phyloP scores from a whole-genome alignment of 2,797 vertebrate genomes.

The Danio choprae region DNA sequence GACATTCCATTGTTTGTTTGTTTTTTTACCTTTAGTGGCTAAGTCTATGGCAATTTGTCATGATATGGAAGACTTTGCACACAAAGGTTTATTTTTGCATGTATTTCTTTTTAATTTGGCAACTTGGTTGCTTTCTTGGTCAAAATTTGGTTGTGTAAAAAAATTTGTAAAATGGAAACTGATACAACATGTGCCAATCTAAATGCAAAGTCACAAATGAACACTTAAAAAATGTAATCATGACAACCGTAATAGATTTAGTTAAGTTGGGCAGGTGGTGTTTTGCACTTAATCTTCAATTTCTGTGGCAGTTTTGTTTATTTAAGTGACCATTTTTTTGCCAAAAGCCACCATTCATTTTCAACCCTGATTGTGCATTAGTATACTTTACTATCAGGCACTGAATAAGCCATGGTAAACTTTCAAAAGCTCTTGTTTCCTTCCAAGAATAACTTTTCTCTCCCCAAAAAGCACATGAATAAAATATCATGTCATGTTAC shows the following conservation, averaged over 20 bases:
- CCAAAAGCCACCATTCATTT: neutral
- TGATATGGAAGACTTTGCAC: neutral
- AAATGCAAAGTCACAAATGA: too few species aligned
- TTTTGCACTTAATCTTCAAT: too few species aligned
- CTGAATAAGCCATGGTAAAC: conserved; percentile 20
- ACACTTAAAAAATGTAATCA: too few species aligned
- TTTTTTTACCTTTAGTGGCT: neutral
- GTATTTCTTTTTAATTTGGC: neutral
- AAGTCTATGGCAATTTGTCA: neutral
- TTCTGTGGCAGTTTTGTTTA: too few species aligned
- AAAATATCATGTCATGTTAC: conserved; percentile 52
- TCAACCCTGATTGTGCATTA: neutral
- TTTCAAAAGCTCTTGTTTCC: neutral
- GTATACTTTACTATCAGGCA: conserved; percentile 9
- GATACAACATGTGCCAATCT: too few species aligned
- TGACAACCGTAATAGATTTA: too few species aligned
- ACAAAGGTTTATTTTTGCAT: neutral
- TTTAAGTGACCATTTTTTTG: too few species aligned
- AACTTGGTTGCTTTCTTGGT: too few species aligned
- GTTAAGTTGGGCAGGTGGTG: too few species aligned
- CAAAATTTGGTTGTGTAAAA: too few species aligned
- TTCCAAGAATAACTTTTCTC: conserved; percentile 53
- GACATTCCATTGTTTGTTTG: neutral
- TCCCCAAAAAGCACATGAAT: conserved; percentile 50
- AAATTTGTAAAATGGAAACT: too few species aligned